A percentile compares a stretch with the other conserved stretches of the same genome.
Evolutionary conservation across 2,113 vertebrate genomes (phyloP).

Genomic region (Shinisaurus crocodilurus): DNA sequence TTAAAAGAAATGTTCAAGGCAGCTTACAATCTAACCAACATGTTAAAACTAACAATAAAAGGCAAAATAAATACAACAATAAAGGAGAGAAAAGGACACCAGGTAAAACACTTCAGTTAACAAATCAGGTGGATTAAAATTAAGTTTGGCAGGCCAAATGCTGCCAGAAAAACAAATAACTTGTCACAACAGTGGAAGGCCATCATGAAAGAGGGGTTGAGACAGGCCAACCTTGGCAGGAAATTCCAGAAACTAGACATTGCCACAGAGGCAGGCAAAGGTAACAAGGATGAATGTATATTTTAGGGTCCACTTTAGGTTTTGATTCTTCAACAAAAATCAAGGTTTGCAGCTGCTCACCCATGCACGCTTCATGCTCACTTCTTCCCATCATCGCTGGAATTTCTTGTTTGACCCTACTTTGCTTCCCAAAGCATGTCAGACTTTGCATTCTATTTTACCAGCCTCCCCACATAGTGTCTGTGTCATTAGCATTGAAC

Average conservation of each 20-base stretch:
- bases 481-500: neutral
- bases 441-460: neutral
- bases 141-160: too few species aligned
- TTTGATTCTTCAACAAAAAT: neutral
- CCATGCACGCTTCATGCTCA: neutral
- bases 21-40: too few species aligned
- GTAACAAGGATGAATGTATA: neutral
- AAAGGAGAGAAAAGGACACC: too few species aligned
- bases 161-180: too few species aligned
- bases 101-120: too few species aligned
- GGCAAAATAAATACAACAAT: too few species aligned
- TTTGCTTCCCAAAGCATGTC: neutral
- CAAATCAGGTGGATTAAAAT: too few species aligned
- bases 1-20: too few species aligned
- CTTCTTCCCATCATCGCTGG: neutral
- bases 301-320: neutral
- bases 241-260: neutral
- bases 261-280: neutral
- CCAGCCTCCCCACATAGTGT: neutral
- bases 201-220: too few species aligned
- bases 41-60: too few species aligned
- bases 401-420: neutral
- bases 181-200: too few species aligned
- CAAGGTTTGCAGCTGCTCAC: neutral
- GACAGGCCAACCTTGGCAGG: neutral